Base-by-base conservation (phyloP, 2,888 invertebrate genomes). In the Melanargia galathea region DNA sequence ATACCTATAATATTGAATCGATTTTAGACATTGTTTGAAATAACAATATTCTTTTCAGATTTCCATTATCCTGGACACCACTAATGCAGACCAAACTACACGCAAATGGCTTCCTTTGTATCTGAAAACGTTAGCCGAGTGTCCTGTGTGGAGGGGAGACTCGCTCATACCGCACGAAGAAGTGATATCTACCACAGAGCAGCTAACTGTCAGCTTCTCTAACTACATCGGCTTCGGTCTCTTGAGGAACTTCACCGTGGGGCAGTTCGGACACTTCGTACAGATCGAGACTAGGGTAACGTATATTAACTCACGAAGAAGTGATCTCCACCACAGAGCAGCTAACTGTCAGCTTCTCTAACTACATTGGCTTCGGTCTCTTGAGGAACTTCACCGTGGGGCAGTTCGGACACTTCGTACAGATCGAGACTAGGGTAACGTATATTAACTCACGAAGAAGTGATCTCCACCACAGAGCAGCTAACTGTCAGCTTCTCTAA, bases 151-250 rank as follows among this genome's bases (percentile, higher is more conserved):
- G 45, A 92, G 94, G 67, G 92, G 92, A 5, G 93, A 84, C 8
- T 71, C 76, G 11, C 81, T 94, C 1, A 78, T 96, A 2, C 87
- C 94, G 0, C 94, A 95, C 77, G 94, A 95, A 76, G 93, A 95
- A 1, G 94, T 98, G 20, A 95, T 97, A n/a, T 93, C 95, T 0
- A 92, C 95, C 74, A 92, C 97, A 33, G 95, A 96, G 75, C 93
- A 93, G 59, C 95, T 97, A 70, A 96, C 96, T 0, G 93, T 96
- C 22, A 85, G 91, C 30, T 92, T 93, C 67, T 81, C 80, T n/a
- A 90, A 93, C 13, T 84, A 92, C 43, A 84, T 97, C 11, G 97
- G 97, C 0, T 86, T 95, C 26, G 93, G 93, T n/a, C 82, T 84
- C 4, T 70, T 77, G 5, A 79, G 87, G 51, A 81, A 93, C 69